Base-by-base conservation (phyloP, 2,888 invertebrate species). In the Dasypolia templi region DNA sequence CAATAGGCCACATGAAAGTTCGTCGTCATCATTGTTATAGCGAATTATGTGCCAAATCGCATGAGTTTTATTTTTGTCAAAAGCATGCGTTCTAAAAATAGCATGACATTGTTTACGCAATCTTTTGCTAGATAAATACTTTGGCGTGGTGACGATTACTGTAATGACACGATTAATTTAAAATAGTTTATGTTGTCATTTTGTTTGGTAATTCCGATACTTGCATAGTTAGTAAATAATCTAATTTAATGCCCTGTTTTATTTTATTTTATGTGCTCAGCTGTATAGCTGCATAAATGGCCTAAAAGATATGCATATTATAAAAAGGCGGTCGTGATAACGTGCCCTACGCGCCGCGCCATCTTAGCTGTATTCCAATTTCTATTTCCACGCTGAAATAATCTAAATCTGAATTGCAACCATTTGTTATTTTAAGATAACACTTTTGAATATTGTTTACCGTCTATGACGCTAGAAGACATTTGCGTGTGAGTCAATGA, bases 11-110 rank as follows among this genome's bases (percentile, higher is more conserved):
- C 49, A 26, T n/a, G 46, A 53, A 58, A 66, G 51, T 53, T 29
- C 55, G 11, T 46, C 35, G 22, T 59, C 49, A 42, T 58, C 59
- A 74, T 46, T 42, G 42, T 49, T 44, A 55, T 42, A 63, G 77
- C 58, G 78, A 83, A 84, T 76, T 66, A 55, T 61, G 76, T 86
- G 89, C 89, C 89, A 89, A 89, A 81, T 49, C 56, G 49, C 69
- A 63, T 55, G 56, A 46, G 32, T 76, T 63, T 68, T 73, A 74
- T 82, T 87, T 79, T 77, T 39, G 75, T 59, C 59, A 59, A 75
- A 79, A 72, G 66, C 61, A 61, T 44, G 72, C 17, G 32, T 32
- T 42, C 44, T 76, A 71, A 61, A 75, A 63, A 56, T 72, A 85
- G 65, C 70, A 62, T 46, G 59, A 51, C 69, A 79, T 77, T 82